Conservation (phyloP, 2,797 vertebrate genomes). For the Argyrosomus regius region DNA sequence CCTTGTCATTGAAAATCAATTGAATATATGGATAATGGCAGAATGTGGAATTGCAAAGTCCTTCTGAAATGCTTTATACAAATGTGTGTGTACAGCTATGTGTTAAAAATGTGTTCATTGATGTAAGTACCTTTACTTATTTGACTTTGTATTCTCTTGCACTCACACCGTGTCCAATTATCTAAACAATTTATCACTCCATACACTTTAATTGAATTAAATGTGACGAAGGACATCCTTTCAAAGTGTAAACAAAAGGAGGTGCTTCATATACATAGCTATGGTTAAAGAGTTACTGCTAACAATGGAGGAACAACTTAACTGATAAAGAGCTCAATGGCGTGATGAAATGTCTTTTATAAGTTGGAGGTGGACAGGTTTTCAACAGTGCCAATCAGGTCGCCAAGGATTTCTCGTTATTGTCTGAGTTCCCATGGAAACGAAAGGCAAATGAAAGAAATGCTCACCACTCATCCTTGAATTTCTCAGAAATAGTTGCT, state of each 20-base stretch:
- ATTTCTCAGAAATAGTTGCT: constrained; percentile 20
- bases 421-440: constrained; percentile 61
- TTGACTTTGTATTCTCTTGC: not conserved
- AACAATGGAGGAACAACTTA: not conserved
- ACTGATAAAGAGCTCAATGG: not conserved
- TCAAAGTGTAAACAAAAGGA: not conserved
- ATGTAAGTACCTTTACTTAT: not conserved
- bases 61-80: not conserved
- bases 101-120: not conserved
- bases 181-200: not conserved
- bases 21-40: not conserved
- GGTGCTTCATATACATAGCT: not conserved
- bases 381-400: constrained; percentile 27
- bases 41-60: not conserved
- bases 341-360: constrained; percentile 13
- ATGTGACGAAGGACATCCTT: not conserved
- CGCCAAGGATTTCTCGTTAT: constrained; percentile 48
- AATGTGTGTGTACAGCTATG: not conserved
- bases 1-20: not conserved
- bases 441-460: constrained; percentile 33
- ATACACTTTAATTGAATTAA: not conserved
- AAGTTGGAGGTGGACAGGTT: constrained; percentile 8
- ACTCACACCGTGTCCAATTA: not conserved
- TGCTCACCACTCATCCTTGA: constrained; percentile 45
- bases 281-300: not conserved